Evolutionary conservation across 2,888 invertebrate species (phyloP), one percentile per base, ranked within the genome.

Genomic region (Catocala nupta): DNA sequence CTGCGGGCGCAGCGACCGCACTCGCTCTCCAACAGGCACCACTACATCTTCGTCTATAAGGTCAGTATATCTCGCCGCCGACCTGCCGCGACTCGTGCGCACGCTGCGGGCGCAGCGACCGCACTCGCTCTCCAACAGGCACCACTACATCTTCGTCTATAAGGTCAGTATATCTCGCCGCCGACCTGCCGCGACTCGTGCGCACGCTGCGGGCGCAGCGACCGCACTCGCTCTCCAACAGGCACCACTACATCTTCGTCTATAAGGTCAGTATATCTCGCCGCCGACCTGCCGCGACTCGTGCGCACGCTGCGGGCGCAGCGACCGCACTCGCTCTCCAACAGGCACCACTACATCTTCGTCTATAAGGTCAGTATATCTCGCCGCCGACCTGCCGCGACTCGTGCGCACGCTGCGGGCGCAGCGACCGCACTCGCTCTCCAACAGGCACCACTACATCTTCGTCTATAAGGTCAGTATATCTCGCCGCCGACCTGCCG

Each of bases 101-200:
- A 96, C 95, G 73, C 95, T 99, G 82, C 95, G 99, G 72, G 95
- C 97, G 80, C 98, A 98, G 84, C 94, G 99, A 11, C 98, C 98
- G 51, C 98, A 98, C 77, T 96, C 98, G 65, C 97, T 99, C 33
- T 97, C 98, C 89, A 98, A 98, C 65, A 96, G 97, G 82, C 98
- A 98, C 82, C 99, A 99, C 92, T 99, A 99, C 90, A 96, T 96
- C 82, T 98, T 98, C 92, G 96, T 99, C 71, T 98, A 99, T 89
- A 97, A 97, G 36, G 36, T 39, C 36, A 39, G 36, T 39, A 39
- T 39, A 39, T 39, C 36, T 39, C n/a, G 71, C 95, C 57, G 97
- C 98, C 12, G 98, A 99, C 90, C 96, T 99, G 85, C 97, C 98
- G 66, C 96, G 97, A 84, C 96, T 96, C 78, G 98, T 98, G 65